These are phyloP conservation scores for Drosophila aldrichi DNA, from an alignment of 2,888 invertebrate species.

Conservation along the genomic window DNA sequence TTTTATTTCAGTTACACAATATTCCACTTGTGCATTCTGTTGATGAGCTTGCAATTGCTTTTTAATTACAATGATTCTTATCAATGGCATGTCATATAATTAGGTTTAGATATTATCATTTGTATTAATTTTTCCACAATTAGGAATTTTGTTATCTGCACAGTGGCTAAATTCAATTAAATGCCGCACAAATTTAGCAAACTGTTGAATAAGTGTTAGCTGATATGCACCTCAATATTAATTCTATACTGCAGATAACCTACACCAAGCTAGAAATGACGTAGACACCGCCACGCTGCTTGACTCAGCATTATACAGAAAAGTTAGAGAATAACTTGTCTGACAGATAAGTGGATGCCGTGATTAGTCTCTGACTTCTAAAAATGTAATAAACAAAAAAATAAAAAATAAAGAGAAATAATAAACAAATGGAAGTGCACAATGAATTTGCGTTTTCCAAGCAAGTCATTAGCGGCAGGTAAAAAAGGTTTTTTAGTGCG, in stretches of 20 bases:
- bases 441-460: slow-evolving; percentile 40
- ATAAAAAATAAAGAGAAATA: not conserved
- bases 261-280: not conserved
- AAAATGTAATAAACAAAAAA: slow-evolving; percentile 2
- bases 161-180: not conserved
- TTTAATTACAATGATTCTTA: slow-evolving; percentile 62
- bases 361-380: slow-evolving; percentile 6
- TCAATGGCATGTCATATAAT: slow-evolving; percentile 12
- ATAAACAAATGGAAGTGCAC: slow-evolving; percentile 9
- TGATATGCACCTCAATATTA: not conserved
- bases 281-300: not conserved
- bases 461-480: slow-evolving; percentile 41
- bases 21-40: slow-evolving; percentile 1
- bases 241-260: slow-evolving; percentile 3
- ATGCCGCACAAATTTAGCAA: not conserved
- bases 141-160: slow-evolving; percentile 9
- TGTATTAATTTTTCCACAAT: not conserved
- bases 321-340: not conserved
- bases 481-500: slow-evolving; percentile 20
- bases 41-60: slow-evolving; percentile 53
- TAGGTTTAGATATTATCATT: slow-evolving; percentile 1
- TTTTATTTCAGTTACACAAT: not conserved
- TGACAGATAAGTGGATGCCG: not conserved
- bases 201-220: slow-evolving; percentile 2
- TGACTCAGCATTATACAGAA: slow-evolving; percentile 4